Percentiles rank a stretch among this genome's conserved stretches.
These are phyloP conservation scores for Nomada goodeniana DNA, from an alignment of 2,888 invertebrate species.

Conservation along the genomic window DNA sequence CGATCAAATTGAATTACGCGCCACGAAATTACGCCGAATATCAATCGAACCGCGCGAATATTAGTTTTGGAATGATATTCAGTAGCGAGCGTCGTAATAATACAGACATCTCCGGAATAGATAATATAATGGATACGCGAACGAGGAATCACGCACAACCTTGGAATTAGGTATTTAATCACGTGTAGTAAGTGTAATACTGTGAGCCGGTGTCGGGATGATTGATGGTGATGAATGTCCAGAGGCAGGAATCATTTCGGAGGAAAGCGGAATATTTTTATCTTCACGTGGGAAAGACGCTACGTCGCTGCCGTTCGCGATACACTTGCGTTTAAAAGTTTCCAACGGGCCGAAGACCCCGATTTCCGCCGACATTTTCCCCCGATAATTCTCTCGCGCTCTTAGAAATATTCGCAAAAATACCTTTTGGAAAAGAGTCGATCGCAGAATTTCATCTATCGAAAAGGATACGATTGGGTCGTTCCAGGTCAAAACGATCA, in stretches of 20 bases:
- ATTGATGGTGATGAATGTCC: slow-evolving; percentile 3
- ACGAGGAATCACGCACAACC: background rate
- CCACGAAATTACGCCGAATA: background rate
- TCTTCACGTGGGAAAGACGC: background rate
- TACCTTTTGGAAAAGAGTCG: background rate
- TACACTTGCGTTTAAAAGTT: too few species aligned
- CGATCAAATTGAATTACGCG: too few species aligned
- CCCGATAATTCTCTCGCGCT: background rate
- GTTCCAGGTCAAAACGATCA: too few species aligned
- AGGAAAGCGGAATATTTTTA: background rate
- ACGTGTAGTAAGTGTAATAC: slow-evolving; percentile 3
- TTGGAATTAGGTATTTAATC: slow-evolving; percentile 18
- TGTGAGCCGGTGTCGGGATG: background rate
- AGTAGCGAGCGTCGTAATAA: too few species aligned
- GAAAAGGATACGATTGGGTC: too few species aligned
- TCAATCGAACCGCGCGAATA: background rate
- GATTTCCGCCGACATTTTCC: too few species aligned
- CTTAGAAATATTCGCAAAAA: background rate
- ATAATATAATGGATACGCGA: background rate
- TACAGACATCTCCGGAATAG: background rate
- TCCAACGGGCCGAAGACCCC: too few species aligned
- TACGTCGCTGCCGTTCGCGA: too few species aligned
- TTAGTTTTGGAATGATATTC: too few species aligned
- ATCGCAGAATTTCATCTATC: background rate
- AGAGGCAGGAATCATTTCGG: background rate